Conservation (phyloP, 2,113 vertebrate species). For the Chiloscyllium plagiosum region DNA sequence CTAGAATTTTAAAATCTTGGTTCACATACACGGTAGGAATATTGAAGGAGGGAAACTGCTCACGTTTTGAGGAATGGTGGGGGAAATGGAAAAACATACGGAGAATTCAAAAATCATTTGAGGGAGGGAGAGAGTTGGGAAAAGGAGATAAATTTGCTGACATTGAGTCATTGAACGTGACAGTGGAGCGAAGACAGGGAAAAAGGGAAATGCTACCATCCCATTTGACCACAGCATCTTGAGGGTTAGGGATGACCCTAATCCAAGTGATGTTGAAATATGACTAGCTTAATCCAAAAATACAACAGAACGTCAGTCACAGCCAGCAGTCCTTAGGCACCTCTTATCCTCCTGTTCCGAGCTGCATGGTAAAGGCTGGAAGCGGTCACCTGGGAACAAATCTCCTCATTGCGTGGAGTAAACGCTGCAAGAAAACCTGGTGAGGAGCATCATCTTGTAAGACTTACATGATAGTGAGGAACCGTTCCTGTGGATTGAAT, state of each 20-base stretch:
- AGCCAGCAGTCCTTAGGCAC: neutral
- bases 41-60: constrained; percentile 7
- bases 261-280: neutral
- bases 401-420: neutral
- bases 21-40: neutral
- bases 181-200: neutral
- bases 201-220: neutral
- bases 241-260: neutral
- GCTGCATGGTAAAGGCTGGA: neutral
- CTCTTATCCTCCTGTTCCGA: neutral
- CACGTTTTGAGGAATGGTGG: neutral
- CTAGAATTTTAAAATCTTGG: neutral
- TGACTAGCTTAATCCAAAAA: neutral
- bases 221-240: neutral
- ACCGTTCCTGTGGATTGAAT: neutral
- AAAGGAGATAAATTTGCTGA: neutral
- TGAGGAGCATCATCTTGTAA: too few relatives aligned
- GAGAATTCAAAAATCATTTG: neutral
- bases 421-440: neutral
- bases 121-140: neutral
- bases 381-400: too few relatives aligned
- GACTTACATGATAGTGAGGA: neutral
- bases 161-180: neutral
- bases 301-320: neutral
- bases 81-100: neutral